Base-by-base conservation (phyloP, 2,113 vertebrate genomes). In the Sphaerodactylus townsendi region DNA sequence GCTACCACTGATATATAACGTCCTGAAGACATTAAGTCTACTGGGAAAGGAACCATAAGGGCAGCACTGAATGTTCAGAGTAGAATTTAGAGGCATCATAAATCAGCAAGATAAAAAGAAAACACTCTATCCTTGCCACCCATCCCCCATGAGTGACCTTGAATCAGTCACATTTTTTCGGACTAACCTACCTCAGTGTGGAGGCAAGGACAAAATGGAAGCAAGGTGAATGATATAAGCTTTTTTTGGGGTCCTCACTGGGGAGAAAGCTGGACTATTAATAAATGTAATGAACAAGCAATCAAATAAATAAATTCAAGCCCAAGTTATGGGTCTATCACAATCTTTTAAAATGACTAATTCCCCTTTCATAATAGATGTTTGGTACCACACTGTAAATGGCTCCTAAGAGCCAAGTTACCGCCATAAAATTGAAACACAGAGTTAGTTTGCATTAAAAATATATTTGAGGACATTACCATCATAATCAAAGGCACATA, bases 401-500 rank as follows among this genome's bases (percentile, higher is more conserved):
- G 10, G 41, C 41, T 73, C 70, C 44, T 25, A 73, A 30, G 70
- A 21, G 44, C 70, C 28, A 14, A 30, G 10, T 72, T 25, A 28
- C 25, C 10, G 25, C 70, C 39, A 10, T 72, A 37, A 73, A 46
- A 56, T 73, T 46, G 25, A 23, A 46, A 73, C 15, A 25, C 23
- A 30, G 41, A 5, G 41, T 46, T 28, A 73, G 3, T 39, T 23
- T 46, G 25, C 70, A 44, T 46, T 46, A 46, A 44, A 73, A 44
- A 46, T 15, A 46, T 73, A 71, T 46, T 46, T 30, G 82, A 9
- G 78, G 46, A 78, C 48, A 28, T 87, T 79, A 33, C 17, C 79
- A 15, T n/a, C 65, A 76, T 46, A 85, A 69, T 82, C 85, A 86
- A 84, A 74, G 19, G 50, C 41, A 83, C n/a, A 64, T 59, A 19